Evolutionary conservation across 2,113 vertebrate species (phyloP).

Genomic region (Pao palembangensis): DNA sequence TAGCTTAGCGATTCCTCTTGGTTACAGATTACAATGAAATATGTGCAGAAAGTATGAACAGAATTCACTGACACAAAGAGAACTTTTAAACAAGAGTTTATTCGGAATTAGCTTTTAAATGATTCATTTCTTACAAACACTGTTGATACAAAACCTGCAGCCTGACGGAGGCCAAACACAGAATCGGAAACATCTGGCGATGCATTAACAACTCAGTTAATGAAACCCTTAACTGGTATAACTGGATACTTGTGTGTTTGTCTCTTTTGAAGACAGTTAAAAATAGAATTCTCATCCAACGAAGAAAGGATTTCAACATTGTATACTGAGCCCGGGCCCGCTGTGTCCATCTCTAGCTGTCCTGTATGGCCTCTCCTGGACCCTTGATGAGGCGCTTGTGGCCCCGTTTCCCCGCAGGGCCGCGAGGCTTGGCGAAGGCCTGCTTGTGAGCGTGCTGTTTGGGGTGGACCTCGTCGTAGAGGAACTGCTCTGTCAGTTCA

Average conservation of each 20-base stretch:
- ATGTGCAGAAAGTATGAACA: neutral
- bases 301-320: conserved; percentile 19
- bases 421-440: conserved; percentile 94
- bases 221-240: neutral
- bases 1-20: no score
- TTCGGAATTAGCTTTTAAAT: conserved; percentile 43
- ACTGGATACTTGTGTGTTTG: neutral
- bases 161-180: conserved; percentile 4
- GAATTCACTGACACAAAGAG: neutral
- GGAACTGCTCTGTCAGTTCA: conserved; percentile 88
- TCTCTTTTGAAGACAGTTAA: conserved; percentile 1
- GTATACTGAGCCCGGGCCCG: neutral
- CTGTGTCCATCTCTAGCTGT: conserved; percentile 37
- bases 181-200: conserved; percentile 15
- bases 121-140: conserved; percentile 45
- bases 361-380: conserved; percentile 79
- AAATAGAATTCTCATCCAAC: conserved; percentile 25
- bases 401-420: conserved; percentile 92
- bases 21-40: neutral
- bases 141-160: conserved; percentile 53
- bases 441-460: conserved; percentile 92
- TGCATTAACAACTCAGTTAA: conserved; percentile 19
- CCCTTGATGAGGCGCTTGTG: conserved; percentile 94
- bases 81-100: conserved; percentile 51
- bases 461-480: conserved; percentile 96